Evolutionary conservation across 2,888 invertebrate genomes (phyloP).

Genomic region (Micropterix aruncella): DNA sequence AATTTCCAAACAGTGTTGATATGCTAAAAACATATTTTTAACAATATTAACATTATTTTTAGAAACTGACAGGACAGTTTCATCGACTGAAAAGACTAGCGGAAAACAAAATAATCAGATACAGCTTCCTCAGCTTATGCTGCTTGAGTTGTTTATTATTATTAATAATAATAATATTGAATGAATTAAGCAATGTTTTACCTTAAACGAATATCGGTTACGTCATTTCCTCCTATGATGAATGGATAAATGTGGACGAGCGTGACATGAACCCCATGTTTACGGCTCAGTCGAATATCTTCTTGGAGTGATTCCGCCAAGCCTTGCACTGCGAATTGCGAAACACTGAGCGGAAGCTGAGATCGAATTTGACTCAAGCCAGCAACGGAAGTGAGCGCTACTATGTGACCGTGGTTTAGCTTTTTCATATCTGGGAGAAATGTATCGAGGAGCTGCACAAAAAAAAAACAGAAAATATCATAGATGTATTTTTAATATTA

Average conservation of each 20-base stretch:
- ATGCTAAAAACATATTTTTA: too few relatives aligned
- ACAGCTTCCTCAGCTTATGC: too few relatives aligned
- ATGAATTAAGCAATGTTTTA: slow-evolving; percentile 15
- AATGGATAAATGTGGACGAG: slow-evolving; percentile 49
- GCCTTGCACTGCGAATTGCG: slow-evolving; percentile 53
- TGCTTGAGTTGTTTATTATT: too few relatives aligned
- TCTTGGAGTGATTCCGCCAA: slow-evolving; percentile 47
- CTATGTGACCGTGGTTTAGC: slow-evolving; percentile 42
- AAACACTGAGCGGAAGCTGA: slow-evolving; percentile 44
- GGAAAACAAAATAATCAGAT: too few relatives aligned
- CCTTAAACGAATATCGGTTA: slow-evolving; percentile 41
- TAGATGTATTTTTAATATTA: not conserved
- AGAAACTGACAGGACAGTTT: too few relatives aligned
- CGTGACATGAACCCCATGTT: slow-evolving; percentile 41
- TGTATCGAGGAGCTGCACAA: slow-evolving; percentile 38
- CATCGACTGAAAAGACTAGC: too few relatives aligned
- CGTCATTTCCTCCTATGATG: slow-evolving; percentile 36
- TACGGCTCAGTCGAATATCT: slow-evolving; percentile 40
- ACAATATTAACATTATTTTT: too few relatives aligned
- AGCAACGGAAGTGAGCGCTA: slow-evolving; percentile 46
- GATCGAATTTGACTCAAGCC: slow-evolving; percentile 42
- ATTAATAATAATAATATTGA: slow-evolving; percentile 3
- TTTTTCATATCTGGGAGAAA: slow-evolving; percentile 46
- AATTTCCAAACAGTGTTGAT: too few relatives aligned
- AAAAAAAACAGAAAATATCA: slow-evolving; percentile 4